phyloP scores from a whole-genome alignment of 2,797 vertebrate species.

The Xenops minutus region DNA sequence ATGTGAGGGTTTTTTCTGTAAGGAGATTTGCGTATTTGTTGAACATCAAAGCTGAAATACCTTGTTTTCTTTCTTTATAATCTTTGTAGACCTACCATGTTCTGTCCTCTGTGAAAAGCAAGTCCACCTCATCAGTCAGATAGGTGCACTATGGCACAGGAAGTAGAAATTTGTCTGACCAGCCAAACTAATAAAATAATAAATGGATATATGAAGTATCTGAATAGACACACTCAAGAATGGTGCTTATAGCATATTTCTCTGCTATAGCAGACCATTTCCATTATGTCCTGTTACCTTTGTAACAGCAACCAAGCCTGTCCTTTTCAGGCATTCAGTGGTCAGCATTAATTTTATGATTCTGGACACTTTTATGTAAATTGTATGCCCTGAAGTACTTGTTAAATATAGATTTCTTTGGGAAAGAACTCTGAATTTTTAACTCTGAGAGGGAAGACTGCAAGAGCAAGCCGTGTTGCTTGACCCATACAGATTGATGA shows the following conservation, averaged over 20 bases:
- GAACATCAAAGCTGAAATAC: background rate
- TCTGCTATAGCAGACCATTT: background rate
- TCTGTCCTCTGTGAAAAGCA: background rate
- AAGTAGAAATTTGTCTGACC: background rate
- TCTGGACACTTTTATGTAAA: background rate
- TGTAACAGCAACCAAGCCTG: background rate
- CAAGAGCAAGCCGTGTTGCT: background rate
- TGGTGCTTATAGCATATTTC: background rate
- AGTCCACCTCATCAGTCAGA: background rate
- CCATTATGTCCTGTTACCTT: background rate
- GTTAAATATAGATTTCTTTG: background rate
- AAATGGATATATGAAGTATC: background rate
- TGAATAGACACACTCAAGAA: background rate
- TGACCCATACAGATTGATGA: background rate
- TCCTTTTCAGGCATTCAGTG: background rate
- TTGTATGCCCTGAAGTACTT: background rate
- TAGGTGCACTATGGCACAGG: background rate
- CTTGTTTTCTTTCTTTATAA: background rate
- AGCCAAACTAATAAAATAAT: background rate
- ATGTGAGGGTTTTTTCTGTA: background rate
- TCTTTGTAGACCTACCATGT: background rate
- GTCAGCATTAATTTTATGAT: background rate
- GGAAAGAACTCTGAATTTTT: background rate
- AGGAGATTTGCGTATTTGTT: background rate
- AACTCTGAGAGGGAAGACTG: background rate